Base-by-base conservation (phyloP, 2,888 invertebrate genomes). In the Drosophila hamatofila region DNA sequence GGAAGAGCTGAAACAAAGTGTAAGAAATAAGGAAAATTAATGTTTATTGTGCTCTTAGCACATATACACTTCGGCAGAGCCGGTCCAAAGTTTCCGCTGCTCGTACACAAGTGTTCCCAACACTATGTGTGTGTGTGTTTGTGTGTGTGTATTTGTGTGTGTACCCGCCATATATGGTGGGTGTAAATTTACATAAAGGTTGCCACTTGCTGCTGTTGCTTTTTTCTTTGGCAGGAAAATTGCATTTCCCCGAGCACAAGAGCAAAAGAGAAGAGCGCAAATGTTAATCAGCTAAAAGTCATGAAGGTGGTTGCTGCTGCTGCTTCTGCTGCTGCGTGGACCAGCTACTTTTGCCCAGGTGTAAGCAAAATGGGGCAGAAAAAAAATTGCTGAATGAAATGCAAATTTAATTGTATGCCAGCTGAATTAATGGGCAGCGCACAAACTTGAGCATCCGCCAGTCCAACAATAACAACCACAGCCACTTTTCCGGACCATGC, bases 331-430 rank as follows among this genome's bases (percentile, higher is more conserved):
- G 35, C 48, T 61, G 67, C 55, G 58, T 48, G 54, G 48, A 58
- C 16, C 33, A 61, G 39, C 35, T 30, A 33, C 54, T 62, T 35
- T 37, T 46, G 23, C 62, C 60, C 69, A 76, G 68, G 68, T 64
- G 72, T 57, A 61, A 54, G 49, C 37, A 59, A 44, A 51, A 62
- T 63, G 64, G 27, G 48, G 48, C 7, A 56, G 69, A 16, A 37
- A 35, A 35, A 74, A 54, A 54, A 39, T 1, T 39, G 39, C 27
- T 51, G 72, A 84, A 80, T 74, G 87, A 86, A 91, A 91, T 91
- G 88, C 88, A 91, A 91, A 91, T 91, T 91, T 91, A 89, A 91
- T 91, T 91, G 89, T 84, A 78, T 83, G 80, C 83, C 84, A 84
- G 78, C 80, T 89, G 74, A 81, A 88, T 89, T 84, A 90, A 90